Conservation (phyloP, 2,888 invertebrate genomes). For the Pyralis farinalis region DNA sequence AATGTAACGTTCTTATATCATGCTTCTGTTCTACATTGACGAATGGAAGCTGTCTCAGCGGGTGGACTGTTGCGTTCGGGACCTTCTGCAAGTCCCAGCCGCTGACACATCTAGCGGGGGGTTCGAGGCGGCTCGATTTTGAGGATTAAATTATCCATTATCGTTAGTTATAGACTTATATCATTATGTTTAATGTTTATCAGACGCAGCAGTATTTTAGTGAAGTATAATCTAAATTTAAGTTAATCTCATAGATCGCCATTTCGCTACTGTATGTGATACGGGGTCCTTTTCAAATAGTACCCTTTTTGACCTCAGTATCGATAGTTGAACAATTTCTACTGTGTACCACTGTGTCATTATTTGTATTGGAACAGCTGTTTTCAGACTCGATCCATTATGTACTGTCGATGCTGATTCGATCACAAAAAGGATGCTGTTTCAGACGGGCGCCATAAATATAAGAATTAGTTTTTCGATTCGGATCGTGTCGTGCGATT, state of each 20-base stretch:
- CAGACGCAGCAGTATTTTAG: conserved; percentile 78
- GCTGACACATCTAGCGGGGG: conserved; percentile 25
- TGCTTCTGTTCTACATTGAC: background rate
- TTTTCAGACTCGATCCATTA: no score
- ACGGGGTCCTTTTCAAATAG: no score
- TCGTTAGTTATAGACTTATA: conserved; percentile 70
- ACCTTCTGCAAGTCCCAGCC: conserved; percentile 14
- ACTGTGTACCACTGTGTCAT: no score
- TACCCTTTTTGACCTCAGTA: no score
- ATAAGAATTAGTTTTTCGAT: conserved; percentile 16
- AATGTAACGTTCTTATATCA: conserved; percentile 20
- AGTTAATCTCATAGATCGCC: conserved; percentile 49
- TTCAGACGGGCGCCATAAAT: no score
- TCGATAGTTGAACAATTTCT: no score
- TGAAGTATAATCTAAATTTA: conserved; percentile 70
- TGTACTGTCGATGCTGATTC: no score
- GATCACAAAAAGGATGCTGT: no score
- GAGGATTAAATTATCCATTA: conserved; percentile 36
- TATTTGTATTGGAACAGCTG: no score
- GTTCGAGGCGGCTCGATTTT: conserved; percentile 31
- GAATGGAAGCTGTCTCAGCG: no score
- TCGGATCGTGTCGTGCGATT: conserved; percentile 30
- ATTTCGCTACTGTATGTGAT: conserved; percentile 48
- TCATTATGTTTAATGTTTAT: conserved; percentile 77
- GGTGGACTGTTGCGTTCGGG: conserved; percentile 3